Conservation (phyloP, 1,140 invertebrate genomes). For the Drosophila lacertosa region DNA sequence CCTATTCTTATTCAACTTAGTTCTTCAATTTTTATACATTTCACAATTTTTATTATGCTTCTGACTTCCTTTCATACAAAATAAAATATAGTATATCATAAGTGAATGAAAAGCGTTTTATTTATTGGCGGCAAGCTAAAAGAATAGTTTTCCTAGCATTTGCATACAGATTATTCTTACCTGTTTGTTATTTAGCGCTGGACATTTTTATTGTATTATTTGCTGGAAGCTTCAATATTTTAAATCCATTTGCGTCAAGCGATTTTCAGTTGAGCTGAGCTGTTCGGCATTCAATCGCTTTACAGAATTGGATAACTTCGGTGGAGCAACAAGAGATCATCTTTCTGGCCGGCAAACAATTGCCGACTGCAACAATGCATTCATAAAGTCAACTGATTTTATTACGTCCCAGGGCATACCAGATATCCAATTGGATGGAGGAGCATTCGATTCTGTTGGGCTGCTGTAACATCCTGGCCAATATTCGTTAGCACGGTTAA, state of each 20-base stretch:
- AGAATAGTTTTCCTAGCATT: too few species aligned
- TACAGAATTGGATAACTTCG: neutral
- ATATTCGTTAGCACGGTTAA: constrained; percentile 69
- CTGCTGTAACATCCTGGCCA: constrained; percentile 33
- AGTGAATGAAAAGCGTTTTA: too few species aligned
- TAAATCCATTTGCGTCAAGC: neutral
- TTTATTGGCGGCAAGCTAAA: too few species aligned
- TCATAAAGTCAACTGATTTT: constrained; percentile 73
- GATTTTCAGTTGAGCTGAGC: neutral
- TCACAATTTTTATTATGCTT: too few species aligned
- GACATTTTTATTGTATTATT: too few species aligned
- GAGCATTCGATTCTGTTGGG: constrained; percentile 13
- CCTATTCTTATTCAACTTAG: too few species aligned
- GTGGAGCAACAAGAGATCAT: constrained; percentile 1
- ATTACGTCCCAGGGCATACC: constrained; percentile 42
- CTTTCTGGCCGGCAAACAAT: constrained; percentile 26
- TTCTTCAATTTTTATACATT: too few species aligned
- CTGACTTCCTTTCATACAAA: too few species aligned
- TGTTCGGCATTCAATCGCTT: constrained; percentile 7
- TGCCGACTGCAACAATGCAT: constrained; percentile 41
- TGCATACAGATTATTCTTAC: too few species aligned
- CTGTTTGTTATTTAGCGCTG: too few species aligned
- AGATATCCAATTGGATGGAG: constrained; percentile 3
- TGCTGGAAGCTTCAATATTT: too few species aligned
- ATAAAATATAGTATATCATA: too few species aligned